Conservation (phyloP, 2,113 vertebrate species). For the Spea bombifrons region DNA sequence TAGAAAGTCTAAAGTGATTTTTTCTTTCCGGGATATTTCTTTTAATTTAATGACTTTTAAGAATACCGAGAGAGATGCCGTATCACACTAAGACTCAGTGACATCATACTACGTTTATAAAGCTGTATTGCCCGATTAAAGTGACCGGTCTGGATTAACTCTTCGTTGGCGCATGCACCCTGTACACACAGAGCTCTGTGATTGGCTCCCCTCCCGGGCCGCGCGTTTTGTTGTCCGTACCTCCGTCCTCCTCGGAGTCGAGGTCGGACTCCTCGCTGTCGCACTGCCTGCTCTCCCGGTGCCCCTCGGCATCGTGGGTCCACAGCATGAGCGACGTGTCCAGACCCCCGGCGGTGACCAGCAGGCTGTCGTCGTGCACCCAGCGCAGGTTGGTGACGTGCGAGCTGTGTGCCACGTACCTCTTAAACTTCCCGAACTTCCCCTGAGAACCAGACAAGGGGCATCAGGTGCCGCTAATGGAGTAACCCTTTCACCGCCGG, state of each 20-base stretch:
- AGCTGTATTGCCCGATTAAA: no score
- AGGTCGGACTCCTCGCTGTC: conserved; percentile 96
- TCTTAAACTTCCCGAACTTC: conserved; percentile 93
- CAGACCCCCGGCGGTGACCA: conserved; percentile 86
- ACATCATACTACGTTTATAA: no score
- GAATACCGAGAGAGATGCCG: no score
- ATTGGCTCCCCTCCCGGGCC: no score
- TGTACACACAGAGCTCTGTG: no score
- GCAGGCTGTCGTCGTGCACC: conserved; percentile 85
- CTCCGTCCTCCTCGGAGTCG: conserved; percentile 96
- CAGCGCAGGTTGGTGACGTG: conserved; percentile 96
- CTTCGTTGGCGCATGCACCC: no score
- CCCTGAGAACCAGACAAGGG: conserved; percentile 66
- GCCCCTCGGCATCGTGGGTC: conserved; percentile 84
- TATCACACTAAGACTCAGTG: no score
- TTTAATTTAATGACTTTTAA: no score
- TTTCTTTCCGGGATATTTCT: background rate
- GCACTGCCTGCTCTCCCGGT: conserved; percentile 77
- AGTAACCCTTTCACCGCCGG: no score
- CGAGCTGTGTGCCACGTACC: conserved; percentile 91
- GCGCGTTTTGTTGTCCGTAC: conserved; percentile 54
- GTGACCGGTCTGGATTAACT: no score
- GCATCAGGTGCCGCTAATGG: background rate
- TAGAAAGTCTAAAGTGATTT: no score
- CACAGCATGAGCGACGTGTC: conserved; percentile 96